Evolutionary conservation across 2,888 invertebrate species (phyloP), one percentile per base, ranked within the genome.

Genomic region (Thecocarcelia acutangulata): DNA sequence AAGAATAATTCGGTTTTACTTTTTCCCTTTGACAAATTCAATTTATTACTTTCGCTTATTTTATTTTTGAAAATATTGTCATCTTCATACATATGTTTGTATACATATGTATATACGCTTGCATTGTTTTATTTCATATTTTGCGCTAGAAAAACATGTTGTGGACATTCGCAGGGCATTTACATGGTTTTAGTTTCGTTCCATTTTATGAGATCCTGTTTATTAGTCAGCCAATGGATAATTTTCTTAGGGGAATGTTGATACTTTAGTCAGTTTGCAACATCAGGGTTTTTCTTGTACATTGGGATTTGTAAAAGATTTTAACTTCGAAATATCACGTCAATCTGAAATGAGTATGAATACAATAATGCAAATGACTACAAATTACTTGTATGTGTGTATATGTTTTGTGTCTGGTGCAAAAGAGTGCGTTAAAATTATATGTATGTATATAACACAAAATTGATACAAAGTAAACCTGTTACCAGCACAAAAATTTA

Each of bases 311-410:
- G 13, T 12, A 40, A 42, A 44, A 2, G 42, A 48, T 21, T n/a
- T 59, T 48, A 48, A 21, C 48, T 40, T 3, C n/a, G 13, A 58
- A 59, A 63, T 33, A 76, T 46, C 61, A 69, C 68, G 76, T 76
- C 46, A 76, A 76, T 46, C 28, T 54, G 46, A 76, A 52, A 21
- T 8, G 19, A 54, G 37, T 33, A 46, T 24, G 54, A 44, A 54
- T 54, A 3, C 24, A 24, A n/a, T 54, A 46, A 69, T 69, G 61
- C 52, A 68, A 50, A 59, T 75, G 42, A 44, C n/a, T 50, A 2
- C 4, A 48, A 68, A 15, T 4, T 59, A 12, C 12, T 3, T 72
- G 15, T 61, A 21, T 56, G 28, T 21, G 42, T 33, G 11, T 63
- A 4, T 56, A 24, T 28, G 4, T 33, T 33, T 33, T 50, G 21